Conservation (phyloP, 2,113 vertebrate genomes). For the Alces alces region DNA sequence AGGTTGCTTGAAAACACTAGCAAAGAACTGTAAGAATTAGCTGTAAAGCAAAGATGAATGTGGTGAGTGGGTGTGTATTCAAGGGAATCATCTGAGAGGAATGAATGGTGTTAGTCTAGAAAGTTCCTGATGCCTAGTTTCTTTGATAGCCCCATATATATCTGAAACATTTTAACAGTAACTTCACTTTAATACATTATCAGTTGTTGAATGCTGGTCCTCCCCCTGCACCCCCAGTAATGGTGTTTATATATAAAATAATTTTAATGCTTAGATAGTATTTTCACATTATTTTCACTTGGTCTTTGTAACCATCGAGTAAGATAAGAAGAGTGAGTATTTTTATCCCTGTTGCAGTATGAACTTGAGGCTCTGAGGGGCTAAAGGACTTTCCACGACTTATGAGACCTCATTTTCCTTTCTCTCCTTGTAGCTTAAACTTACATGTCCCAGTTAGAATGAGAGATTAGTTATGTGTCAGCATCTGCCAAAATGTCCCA, state of each 20-base stretch:
- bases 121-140: background rate
- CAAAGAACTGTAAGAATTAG: background rate
- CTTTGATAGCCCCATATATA: background rate
- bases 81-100: background rate
- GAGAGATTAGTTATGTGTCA: background rate
- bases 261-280: background rate
- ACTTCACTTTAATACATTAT: background rate
- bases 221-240: background rate
- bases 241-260: background rate
- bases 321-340: background rate
- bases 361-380: background rate
- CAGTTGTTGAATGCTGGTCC: background rate
- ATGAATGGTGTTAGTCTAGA: background rate
- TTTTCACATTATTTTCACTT: background rate
- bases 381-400: background rate
- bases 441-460: background rate
- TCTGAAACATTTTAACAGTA: background rate
- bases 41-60: background rate
- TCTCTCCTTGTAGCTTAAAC: background rate
- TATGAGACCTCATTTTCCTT: slow-evolving; percentile 15
- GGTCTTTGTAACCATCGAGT: background rate
- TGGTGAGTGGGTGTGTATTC: background rate
- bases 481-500: background rate
- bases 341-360: background rate
- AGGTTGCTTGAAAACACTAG: background rate